Evolutionary conservation across 2,113 vertebrate species (phyloP).

Genomic region (Blennius ocellaris): DNA sequence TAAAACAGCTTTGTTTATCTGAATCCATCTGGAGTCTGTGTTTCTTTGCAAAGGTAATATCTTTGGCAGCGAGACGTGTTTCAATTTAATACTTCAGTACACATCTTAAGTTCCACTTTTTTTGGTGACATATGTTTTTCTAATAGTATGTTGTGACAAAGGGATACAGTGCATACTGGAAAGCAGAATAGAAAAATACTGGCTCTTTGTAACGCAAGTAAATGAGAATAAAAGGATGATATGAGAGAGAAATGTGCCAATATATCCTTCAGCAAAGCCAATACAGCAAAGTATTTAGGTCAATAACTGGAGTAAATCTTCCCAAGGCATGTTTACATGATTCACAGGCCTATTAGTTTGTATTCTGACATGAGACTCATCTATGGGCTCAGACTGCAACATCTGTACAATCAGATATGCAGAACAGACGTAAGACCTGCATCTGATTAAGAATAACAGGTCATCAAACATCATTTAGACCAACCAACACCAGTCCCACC

Average conservation of each 20-base stretch:
- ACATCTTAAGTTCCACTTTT: background rate
- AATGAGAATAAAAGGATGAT: conserved; percentile 19
- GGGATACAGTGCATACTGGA: background rate
- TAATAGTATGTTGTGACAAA: background rate
- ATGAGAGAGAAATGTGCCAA: conserved; percentile 27
- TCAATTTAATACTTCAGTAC: background rate
- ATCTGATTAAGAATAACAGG: conserved; percentile 6
- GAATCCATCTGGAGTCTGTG: conserved; percentile 1
- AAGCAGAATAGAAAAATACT: conserved; percentile 11
- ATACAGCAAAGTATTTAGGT: conserved; percentile 27
- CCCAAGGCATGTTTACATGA: conserved; percentile 32
- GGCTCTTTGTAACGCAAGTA: background rate
- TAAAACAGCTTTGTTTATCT: conserved; percentile 19
- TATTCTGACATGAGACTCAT: conserved; percentile 20
- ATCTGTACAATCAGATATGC: conserved; percentile 19
- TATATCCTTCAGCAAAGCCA: conserved; percentile 32
- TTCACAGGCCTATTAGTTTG: conserved; percentile 21
- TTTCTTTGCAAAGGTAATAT: background rate
- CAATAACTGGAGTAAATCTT: conserved; percentile 44
- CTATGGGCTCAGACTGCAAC: conserved; percentile 17
- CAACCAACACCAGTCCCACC: conserved; percentile 14
- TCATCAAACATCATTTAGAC: conserved; percentile 3
- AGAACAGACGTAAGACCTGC: background rate
- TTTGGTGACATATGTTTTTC: background rate
- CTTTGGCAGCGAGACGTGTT: background rate